Base-by-base conservation (phyloP, 2,888 invertebrate species). In the Clivina fossor region DNA sequence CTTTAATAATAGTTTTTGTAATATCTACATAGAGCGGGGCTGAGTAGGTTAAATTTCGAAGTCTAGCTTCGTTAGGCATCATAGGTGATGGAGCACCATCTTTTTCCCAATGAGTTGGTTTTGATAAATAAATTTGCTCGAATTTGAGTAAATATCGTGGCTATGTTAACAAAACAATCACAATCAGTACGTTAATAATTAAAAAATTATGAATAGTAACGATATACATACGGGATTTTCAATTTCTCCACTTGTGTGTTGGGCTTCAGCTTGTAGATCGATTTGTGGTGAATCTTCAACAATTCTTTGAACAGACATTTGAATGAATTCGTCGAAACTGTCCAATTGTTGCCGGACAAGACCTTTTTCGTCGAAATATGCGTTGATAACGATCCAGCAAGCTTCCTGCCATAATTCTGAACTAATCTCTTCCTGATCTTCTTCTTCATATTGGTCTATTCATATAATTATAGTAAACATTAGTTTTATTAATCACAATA, bases 101-200 rank as follows among this genome's bases (percentile, higher is more conserved):
- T 76, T 99, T 99, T 74, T 99, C 99, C 99, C 99, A 99, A 80
- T 99, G 99, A 4, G 98, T 99, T 2, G 99, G 99, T 74, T 99
- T 99, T 0, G 98, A 98, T 38, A 99, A 75, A 72, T 99, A 99
- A 71, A 99, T 98, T 77, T 99, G 98, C 73, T 97, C 98, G 75
- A 99, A 99, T 76, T 98, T 99, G 4, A 99, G 73, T 30, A 93
- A 76, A 76, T 95, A 98, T 59, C 90, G 84, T 0, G 95, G 90
- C 78, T 85, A 69, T n/a, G 71, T 71, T 30, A 24, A 37, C 13
- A 37, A 18, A 37, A 37, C 37, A 16, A 33, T 13, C n/a, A 4
- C n/a, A 33, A 8, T 33, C 33, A 26, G 7, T 26, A 26, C 26
- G 8, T 26, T 8, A 26, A 26, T 5, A 8, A 26, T 26, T 26